These are phyloP conservation scores for Heliornis fulica DNA, from an alignment of 2,113 vertebrate species.

Conservation along the genomic window DNA sequence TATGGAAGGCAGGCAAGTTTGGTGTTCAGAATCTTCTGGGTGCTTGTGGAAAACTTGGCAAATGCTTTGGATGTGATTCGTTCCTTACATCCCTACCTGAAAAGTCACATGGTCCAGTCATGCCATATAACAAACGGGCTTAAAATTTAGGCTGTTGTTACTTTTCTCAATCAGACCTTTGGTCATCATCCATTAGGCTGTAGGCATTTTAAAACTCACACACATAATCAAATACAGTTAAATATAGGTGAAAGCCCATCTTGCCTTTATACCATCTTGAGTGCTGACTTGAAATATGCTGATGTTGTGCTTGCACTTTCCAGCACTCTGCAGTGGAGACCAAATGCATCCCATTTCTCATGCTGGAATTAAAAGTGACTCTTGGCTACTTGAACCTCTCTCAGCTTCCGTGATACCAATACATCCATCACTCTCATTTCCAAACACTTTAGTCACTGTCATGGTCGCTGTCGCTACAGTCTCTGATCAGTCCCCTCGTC, in stretches of 20 bases:
- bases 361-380: neutral
- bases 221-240: constrained; percentile 15
- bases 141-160: neutral
- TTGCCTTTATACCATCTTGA: neutral
- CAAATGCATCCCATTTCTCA: neutral
- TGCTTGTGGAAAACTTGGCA: neutral
- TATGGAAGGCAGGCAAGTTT: rapidly evolving
- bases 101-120: neutral
- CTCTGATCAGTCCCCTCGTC: neutral
- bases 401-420: neutral
- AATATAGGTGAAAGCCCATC: constrained; percentile 10
- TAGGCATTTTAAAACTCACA: neutral
- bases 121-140: neutral
- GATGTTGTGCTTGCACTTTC: neutral
- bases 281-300: neutral
- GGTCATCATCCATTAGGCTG: neutral
- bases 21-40: neutral
- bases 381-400: neutral
- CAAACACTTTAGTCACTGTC: neutral
- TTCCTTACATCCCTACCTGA: neutral
- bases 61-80: neutral
- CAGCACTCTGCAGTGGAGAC: neutral
- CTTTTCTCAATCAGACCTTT: neutral
- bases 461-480: neutral
- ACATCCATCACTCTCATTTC: neutral